Conservation (phyloP, 2,113 vertebrate species). For the Pseudois nayaur region DNA sequence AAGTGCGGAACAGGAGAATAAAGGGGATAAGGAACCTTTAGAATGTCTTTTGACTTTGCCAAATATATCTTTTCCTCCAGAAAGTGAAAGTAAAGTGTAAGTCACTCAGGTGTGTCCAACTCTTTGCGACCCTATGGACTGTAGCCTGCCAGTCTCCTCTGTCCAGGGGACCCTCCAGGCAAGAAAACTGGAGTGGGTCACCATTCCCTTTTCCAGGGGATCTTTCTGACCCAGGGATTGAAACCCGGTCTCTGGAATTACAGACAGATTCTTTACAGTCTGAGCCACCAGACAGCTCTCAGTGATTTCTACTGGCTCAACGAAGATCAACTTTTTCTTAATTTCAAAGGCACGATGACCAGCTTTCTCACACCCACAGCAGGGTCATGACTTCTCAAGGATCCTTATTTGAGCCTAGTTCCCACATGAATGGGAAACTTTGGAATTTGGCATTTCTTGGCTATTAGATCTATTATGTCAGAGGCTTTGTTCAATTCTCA, state of each 20-base stretch:
- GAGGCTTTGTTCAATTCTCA: background rate
- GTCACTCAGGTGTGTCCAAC: accelerated
- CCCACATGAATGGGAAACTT: background rate
- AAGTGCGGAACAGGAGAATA: background rate
- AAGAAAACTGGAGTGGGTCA: background rate
- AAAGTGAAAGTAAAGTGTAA: background rate
- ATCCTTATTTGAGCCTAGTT: background rate
- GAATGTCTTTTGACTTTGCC: background rate
- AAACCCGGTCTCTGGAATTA: accelerated
- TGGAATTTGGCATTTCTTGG: background rate
- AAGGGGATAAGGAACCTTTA: background rate
- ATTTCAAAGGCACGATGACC: accelerated
- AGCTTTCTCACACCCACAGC: background rate
- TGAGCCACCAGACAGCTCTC: background rate
- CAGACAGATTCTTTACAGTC: background rate
- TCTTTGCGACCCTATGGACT: background rate
- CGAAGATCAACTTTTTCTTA: background rate
- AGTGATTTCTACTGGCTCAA: background rate
- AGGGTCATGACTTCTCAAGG: background rate
- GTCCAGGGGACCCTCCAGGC: background rate
- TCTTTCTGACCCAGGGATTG: background rate
- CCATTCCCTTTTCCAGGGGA: background rate
- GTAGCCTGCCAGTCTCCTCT: background rate
- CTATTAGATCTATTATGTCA: background rate
- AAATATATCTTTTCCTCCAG: background rate